Conservation (phyloP, 2,888 invertebrate genomes). For the Drosophila rellima region DNA sequence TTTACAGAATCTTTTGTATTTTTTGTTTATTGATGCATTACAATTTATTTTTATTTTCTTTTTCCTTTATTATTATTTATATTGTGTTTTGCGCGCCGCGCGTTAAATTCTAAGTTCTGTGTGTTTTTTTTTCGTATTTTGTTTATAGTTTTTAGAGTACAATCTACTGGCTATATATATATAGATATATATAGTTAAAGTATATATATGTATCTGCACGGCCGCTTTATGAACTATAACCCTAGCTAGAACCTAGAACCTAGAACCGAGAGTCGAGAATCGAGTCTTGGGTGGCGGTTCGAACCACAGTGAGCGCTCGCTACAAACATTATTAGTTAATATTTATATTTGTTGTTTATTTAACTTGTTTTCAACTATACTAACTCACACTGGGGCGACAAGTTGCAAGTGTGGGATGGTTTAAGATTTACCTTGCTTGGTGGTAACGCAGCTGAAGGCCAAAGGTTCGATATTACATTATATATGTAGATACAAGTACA, state of each 20-base stretch:
- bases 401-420: slow-evolving; percentile 19
- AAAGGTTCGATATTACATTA: slow-evolving; percentile 32
- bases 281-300: slow-evolving; percentile 39
- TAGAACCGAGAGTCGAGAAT: slow-evolving; percentile 19
- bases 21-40: slow-evolving; percentile 40
- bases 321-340: slow-evolving; percentile 34
- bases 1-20: slow-evolving; percentile 73
- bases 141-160: slow-evolving; percentile 73
- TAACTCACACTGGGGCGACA: slow-evolving; percentile 50
- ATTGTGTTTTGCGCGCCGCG: slow-evolving; percentile 58
- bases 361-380: slow-evolving; percentile 10
- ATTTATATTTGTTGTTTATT: slow-evolving; percentile 18
- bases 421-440: slow-evolving; percentile 69
- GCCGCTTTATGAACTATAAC: slow-evolving; percentile 58
- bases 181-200: slow-evolving; percentile 43
- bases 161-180: slow-evolving; percentile 80
- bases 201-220: slow-evolving; percentile 53
- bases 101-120: slow-evolving; percentile 68
- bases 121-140: slow-evolving; percentile 39
- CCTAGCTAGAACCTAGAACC: slow-evolving; percentile 71
- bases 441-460: slow-evolving; percentile 71
- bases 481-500: slow-evolving; percentile 6
- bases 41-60: slow-evolving; percentile 24
- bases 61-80: slow-evolving; percentile 12
- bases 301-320: slow-evolving; percentile 54